These are phyloP conservation scores for Synergus umbraculus DNA, from an alignment of 2,888 invertebrate genomes.

Conservation along the genomic window DNA sequence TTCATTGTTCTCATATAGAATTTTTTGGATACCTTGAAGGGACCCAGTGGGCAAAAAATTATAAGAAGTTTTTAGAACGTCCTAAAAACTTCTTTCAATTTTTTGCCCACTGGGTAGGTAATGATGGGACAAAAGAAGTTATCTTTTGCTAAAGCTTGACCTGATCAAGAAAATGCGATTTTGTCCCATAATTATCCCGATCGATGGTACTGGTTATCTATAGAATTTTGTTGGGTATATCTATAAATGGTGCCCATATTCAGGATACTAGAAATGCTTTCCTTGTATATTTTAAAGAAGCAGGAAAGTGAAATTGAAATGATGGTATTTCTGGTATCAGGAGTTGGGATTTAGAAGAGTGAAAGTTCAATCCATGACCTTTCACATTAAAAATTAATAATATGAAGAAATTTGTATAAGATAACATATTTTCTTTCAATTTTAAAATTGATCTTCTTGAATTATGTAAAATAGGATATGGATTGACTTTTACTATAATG, in stretches of 20 bases:
- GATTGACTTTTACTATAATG: not conserved
- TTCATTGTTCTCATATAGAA: not conserved
- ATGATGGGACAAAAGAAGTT: not conserved
- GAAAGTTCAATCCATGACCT: not conserved
- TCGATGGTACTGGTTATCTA: not conserved
- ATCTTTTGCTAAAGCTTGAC: not conserved
- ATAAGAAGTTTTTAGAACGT: too few species aligned
- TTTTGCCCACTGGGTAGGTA: too few species aligned
- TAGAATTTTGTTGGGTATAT: not conserved
- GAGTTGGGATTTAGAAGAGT: not conserved
- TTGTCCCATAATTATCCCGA: not conserved
- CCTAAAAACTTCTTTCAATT: too few species aligned
- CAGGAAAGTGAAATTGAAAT: not conserved
- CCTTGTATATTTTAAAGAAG: not conserved
- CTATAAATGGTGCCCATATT: not conserved
- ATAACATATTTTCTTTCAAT: too few species aligned
- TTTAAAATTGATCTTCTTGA: not conserved
- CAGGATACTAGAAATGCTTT: not conserved
- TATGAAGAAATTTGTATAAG: not conserved
- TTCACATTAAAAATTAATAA: not conserved
- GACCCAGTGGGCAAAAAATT: too few species aligned
- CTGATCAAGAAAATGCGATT: not conserved
- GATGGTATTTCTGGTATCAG: not conserved
- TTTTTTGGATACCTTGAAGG: not conserved
- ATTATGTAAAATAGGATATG: not conserved